Evolutionary conservation across 1,140 invertebrate genomes (phyloP), one percentile per base, ranked within the genome.

Genomic region (Zaprionus nigranus): DNA sequence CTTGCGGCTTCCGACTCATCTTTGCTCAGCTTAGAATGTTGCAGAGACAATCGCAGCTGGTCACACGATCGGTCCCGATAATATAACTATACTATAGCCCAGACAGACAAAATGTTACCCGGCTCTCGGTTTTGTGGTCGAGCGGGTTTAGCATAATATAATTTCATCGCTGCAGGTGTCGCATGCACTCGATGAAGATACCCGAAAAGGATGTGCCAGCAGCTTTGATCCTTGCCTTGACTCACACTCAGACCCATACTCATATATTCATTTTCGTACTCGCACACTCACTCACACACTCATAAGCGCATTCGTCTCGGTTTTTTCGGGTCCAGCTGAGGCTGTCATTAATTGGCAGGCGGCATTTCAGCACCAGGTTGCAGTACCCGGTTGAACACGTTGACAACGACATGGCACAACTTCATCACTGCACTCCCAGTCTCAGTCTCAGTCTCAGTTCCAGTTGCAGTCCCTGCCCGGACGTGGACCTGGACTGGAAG

Each of bases 381-480:
- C 17, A 36, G 22, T 11, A 11, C 40, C 20, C 54, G 53, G 22
- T 79, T 70, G 73, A 46, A 46, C 77, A 75, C 74, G 84, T 88
- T 88, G 85, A 90, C 84, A 90, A 90, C 85, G 70, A 76, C 60
- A 73, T 75, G 82, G 81, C 81, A 87, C 84, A 90, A 85, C 84
- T 90, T 90, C 84, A 88, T 90, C 85, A 88, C 5, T 51, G 46
- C 46, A 62, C 40, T 46, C 40, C 40, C 34, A 30, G 36, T n/a
- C 17, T 11, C n/a, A 58, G 54, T n/a, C 17, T 11, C n/a, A 58
- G 54, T n/a, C 38, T 13, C 40, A 30, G 9, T 30, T 0, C 3
- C 30, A 34, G 30, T 34, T 34, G 9, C 30, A 34, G 30, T 34
- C 30, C 30, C 30, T 34, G 30, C 30, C 30, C 30, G 30, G 30